Base-by-base conservation (phyloP, 2,113 vertebrate species). In the Speoplatyrhinus poulsoni region DNA sequence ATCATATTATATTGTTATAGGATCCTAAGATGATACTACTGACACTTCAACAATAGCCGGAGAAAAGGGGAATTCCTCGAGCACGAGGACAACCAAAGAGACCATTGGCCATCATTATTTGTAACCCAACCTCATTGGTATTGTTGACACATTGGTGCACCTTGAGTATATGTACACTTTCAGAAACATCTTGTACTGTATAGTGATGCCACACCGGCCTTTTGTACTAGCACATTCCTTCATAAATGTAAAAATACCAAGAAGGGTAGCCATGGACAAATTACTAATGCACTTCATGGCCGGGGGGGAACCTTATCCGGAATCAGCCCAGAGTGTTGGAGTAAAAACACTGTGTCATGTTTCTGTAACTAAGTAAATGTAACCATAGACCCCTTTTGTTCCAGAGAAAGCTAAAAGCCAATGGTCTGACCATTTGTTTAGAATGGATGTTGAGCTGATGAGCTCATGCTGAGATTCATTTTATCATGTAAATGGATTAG, bases 291-390 rank as follows among this genome's bases (percentile, higher is more conserved):
- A 81, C 60, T 3, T 16, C 57, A 67, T 70, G 72, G 86, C 76
- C 1, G 46, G 62, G 62, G 62, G 63, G 88, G 73, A 85, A 70
- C 63, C 17, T 70, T 82, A 83, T 82, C 76, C 86, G 82, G 76
- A 89, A 83, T 86, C 62, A 71, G 79, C 17, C 82, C 81, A 85
- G 88, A 85, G 83, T 87, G 79, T 67, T 62, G 69, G 66, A 87
- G 79, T 82, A 85, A 91, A 91, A 92, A 90, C 81, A 86, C 76
- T 84, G 80, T 90, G 82, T 92, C 87, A 73, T 82, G 84, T 92
- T 90, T 89, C 91, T 73, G 89, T 88, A 91, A 89, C 89, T 68
- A 87, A 89, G 83, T 87, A 62, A 78, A 60, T 82, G 89, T 84
- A 90, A 93, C 84, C 55, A 16, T 80, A 91, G 78, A 86, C 8